Base-by-base conservation (phyloP, 2,797 vertebrate genomes). In the Furcifer pardalis region DNA sequence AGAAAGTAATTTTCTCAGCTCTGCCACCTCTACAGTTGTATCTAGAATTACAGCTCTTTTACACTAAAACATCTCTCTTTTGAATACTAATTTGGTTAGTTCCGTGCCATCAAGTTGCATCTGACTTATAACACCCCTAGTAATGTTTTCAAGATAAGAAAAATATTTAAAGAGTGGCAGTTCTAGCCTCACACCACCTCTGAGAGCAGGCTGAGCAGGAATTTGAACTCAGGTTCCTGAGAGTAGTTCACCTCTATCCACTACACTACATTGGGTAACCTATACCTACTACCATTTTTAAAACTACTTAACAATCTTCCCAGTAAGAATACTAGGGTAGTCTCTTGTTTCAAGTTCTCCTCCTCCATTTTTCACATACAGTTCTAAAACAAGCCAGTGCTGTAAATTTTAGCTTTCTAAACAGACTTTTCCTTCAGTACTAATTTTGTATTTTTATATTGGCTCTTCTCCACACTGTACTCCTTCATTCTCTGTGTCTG, bases 401-500 rank as follows among this genome's bases (percentile, higher is more conserved):
- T 68, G 15, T 56, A 46, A n/a, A 30, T 37, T 42, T 81, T 63
- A 46, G 72, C 4, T 40, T 73, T 9, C 49, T 65, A 32, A 77
- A 78, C 30, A 30, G n/a, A 19, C 25, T 17, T 40, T 76, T 83
- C 42, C 5, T 35, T 71, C 42, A 76, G 37, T 49, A 71, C 32
- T 86, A 86, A 86, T 77, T 87, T 87, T 93, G 86, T 90, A 7
- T 88, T 85, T 72, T 89, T 23, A 77, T 73, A 12, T 89, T 75
- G 69, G 3, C 32, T 84, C 42, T 89, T 83, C 62, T 85, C 90
- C 88, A 25, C 82, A 88, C 89, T 79, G 90, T 77, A 1, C 59
- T 83, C 88, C 86, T 40, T 89, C 78, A n/a, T 86, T 87, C 79
- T 30, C 77, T 84, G 89, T 91, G 82, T 89, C 91, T 86, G 83